phyloP scores from a whole-genome alignment of 2,797 vertebrate species.

The Diplodus sargus region DNA sequence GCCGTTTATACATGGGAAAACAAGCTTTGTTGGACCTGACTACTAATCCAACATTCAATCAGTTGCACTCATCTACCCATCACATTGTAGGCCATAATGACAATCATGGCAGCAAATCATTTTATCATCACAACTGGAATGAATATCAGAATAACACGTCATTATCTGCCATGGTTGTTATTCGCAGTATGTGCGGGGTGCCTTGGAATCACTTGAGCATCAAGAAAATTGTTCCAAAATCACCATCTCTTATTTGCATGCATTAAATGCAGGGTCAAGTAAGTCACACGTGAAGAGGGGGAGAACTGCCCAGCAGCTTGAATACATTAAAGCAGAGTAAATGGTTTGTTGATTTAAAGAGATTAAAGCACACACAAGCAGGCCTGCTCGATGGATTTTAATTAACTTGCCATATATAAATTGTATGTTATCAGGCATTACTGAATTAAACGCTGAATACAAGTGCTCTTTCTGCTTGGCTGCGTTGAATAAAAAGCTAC shows the following conservation, averaged over 20 bases:
- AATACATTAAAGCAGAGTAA: constrained; percentile 82
- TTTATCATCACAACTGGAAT: constrained; percentile 11
- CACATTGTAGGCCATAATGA: neutral
- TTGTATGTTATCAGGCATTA: constrained; percentile 83
- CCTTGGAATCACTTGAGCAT: constrained; percentile 53
- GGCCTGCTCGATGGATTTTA: constrained; percentile 81
- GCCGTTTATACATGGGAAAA: neutral
- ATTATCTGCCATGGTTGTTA: constrained; percentile 15
- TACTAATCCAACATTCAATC: constrained; percentile 4
- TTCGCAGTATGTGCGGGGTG: constrained; percentile 11
- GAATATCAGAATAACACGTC: constrained; percentile 4
- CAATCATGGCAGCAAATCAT: neutral
- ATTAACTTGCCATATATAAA: constrained; percentile 87
- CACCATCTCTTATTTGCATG: constrained; percentile 79
- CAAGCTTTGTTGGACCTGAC: constrained; percentile 3
- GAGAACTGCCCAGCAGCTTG: constrained; percentile 65
- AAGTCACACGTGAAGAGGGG: constrained; percentile 72
- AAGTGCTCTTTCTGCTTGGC: constrained; percentile 80
- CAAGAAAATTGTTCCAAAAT: constrained; percentile 67
- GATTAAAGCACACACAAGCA: constrained; percentile 81
- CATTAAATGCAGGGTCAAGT: constrained; percentile 80
- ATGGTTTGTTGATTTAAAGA: constrained; percentile 83
- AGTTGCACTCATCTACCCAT: constrained; percentile 10
- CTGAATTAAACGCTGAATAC: constrained; percentile 81
- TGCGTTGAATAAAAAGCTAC: constrained; percentile 81